Percentiles rank a stretch among this genome's conserved stretches.
phyloP scores from a whole-genome alignment of 2,113 vertebrate genomes.

The Hippotragus niger region DNA sequence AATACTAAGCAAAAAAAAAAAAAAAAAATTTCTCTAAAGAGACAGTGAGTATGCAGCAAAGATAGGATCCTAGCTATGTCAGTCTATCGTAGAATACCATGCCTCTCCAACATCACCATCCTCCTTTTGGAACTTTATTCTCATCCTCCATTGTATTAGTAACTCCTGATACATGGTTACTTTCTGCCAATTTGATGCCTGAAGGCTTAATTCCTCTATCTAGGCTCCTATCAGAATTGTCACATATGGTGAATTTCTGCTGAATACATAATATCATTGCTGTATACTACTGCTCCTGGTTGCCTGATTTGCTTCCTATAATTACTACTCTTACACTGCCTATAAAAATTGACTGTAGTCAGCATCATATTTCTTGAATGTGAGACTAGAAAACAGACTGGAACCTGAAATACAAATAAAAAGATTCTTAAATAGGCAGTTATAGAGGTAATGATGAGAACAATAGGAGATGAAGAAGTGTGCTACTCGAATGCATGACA shows the following conservation, averaged over 20 bases:
- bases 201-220: background rate
- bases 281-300: background rate
- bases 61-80: background rate
- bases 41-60: background rate
- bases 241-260: background rate
- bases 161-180: background rate
- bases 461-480: background rate
- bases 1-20: background rate
- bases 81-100: background rate
- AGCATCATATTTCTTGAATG: background rate
- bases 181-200: background rate
- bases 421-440: background rate
- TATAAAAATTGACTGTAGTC: background rate
- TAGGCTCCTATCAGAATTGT: background rate
- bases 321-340: background rate
- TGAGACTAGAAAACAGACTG: background rate
- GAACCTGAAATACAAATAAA: background rate
- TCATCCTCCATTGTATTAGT: background rate
- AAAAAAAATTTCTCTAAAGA: background rate
- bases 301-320: background rate
- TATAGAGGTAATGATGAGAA: background rate
- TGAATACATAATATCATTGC: background rate
- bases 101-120: background rate
- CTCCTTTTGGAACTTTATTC: background rate
- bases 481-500: background rate